Evolutionary conservation across 2,113 vertebrate genomes (phyloP), one percentile per base, ranked within the genome.

Genomic region (Probosciger aterrimus): DNA sequence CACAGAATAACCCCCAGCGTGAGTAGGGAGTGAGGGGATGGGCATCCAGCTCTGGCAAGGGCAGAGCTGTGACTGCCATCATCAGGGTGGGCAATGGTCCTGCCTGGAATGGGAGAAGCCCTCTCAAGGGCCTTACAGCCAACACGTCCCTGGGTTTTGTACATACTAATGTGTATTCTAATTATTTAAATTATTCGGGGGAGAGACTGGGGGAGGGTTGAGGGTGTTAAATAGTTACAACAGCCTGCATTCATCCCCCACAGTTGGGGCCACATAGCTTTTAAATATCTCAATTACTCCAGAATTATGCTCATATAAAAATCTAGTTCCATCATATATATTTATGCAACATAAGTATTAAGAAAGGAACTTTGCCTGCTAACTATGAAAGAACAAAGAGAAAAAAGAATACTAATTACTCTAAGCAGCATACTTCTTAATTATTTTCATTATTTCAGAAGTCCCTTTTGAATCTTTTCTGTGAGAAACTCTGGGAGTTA

Each of bases 11-110:
- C 2, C 11, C 24, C 4, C 6, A 5, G 7, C 0, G 1, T 27
- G 24, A 73, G 28, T 1, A 73, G 25, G 18, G 17, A 73, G 49
- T 10, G 1, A 73, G 14, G 18, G 16, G 37, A 50, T 18, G 8
- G 15, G 30, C 47, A 88, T 30, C 6, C 15, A 68, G 17, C 18
- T 4, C 13, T 4, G 1, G 5, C 23, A 90, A 55, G 33, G 27
- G 17, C 18, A 82, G 37, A 59, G 37, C 20, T 3, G 4, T 0
- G 1, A 25, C 30, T 67, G 18, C 20, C 33, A 31, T 47, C 9
- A 44, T 25, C 35, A 0, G 0, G 5, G 23, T 59, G 27, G 14
- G 23, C 4, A 2, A 9, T 44, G 25, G 11, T 33, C 50, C 14
- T 3, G 2, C 33, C 57, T 57, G 39, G 41, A 24, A 41, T 7